Base-by-base conservation (phyloP, 2,113 vertebrate genomes). In the Cervus canadensis region DNA sequence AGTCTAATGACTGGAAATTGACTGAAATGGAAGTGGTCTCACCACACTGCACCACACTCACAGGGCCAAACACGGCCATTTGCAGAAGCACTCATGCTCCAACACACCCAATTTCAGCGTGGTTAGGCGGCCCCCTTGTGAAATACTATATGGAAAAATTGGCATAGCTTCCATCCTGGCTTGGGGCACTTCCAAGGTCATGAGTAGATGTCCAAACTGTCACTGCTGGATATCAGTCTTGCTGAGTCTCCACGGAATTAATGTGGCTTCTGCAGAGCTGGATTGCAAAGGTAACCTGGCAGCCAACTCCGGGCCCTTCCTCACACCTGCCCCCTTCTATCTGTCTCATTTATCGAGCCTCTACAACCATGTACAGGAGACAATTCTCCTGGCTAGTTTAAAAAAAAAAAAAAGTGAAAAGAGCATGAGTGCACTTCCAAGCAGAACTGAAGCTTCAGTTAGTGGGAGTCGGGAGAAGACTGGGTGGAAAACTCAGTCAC, bases 181-280 rank as follows among this genome's bases (percentile, higher is more conserved):
- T 96, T 93, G 91, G 95, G 91, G 54, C 87, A 97, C 87, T 90
- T 96, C 87, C 96, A 96, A 98, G 98, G 95, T 98, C 98, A 95
- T 52, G 95, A 94, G 91, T 87, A 96, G 84, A 97, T 94, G 96
- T 98, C 94, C 96, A 98, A 97, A 85, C 95, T 94, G 89, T 98
- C 97, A 95, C 30, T 76, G 43, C 79, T 78, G 40, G 92, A 45
- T 87, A 97, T 98, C 96, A 90, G 95, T 97, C 98, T 98, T 94
- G 59, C 89, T 83, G 95, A 97, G 95, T 78, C 95, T 91, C 96
- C 33, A 11, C 0, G 4, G 91, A 89, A 98, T 94, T 95, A 95
- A 78, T 0, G 6, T 11, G 87, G 91, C 59, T 76, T 95, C 96
- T 74, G 60, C 52, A 67, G 95, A 98, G 95, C 97, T 74, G 85